These are phyloP conservation scores for Sphaerophoria rueppellii DNA, from an alignment of 2,888 invertebrate genomes.

Conservation along the genomic window DNA sequence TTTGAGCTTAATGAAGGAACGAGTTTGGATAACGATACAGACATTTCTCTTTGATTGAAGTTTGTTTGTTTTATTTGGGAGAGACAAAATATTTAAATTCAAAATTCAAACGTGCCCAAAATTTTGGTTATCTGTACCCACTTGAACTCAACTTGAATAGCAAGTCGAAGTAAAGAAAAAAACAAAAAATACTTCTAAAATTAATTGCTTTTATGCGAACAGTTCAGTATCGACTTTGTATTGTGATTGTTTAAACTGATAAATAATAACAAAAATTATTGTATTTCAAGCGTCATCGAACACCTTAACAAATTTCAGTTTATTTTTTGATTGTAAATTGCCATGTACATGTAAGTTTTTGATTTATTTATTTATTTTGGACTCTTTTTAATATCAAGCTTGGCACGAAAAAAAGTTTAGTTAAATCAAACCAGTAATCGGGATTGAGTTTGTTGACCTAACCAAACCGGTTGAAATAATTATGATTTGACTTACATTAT, in stretches of 20 bases:
- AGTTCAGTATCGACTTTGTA: slow-evolving; percentile 2
- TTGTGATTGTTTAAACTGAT: neutral
- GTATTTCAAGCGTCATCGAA: neutral
- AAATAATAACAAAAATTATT: slow-evolving; percentile 8
- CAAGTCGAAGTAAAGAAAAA: neutral
- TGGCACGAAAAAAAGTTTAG: neutral
- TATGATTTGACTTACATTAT: too few relatives aligned
- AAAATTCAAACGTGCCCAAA: slow-evolving; percentile 17
- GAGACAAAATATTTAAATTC: slow-evolving; percentile 7
- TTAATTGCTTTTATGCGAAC: neutral
- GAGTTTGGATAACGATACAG: slow-evolving; percentile 4
- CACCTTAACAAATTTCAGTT: neutral
- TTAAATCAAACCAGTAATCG: neutral
- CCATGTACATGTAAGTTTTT: slow-evolving; percentile 28
- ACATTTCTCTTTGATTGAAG: neutral
- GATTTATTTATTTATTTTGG: neutral
- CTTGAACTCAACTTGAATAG: neutral
- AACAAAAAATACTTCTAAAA: neutral
- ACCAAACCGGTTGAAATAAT: too few relatives aligned
- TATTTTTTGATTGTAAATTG: slow-evolving; percentile 1
- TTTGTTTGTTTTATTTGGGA: neutral
- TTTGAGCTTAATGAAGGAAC: neutral
- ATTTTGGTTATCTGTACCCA: neutral
- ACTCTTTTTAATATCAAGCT: neutral
- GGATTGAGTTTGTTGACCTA: too few relatives aligned